Evolutionary conservation across 1,140 invertebrate genomes (phyloP), one percentile per base, ranked within the genome.

Genomic region (Microplitis mediator): DNA sequence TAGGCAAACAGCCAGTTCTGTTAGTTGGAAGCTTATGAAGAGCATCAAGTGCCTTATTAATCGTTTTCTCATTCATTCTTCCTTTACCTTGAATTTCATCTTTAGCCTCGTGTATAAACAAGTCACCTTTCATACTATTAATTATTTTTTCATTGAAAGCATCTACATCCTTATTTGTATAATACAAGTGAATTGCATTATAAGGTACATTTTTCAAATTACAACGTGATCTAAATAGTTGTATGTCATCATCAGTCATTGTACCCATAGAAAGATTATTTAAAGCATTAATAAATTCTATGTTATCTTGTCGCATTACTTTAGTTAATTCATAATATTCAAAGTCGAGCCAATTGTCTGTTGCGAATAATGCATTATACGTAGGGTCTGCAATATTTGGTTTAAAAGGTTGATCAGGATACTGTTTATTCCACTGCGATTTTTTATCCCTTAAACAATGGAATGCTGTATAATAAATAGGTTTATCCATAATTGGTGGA

Each of bases 251-350:
- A 56, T 71, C 63, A 2, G 72, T 74, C 56, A 72, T 72, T 4
- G 14, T 45, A 9, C 74, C 77, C 36, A 45, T 34, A 45, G 77
- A 72, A 23, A 79, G 32, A 52, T 76, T 74, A 65, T 76, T 76
- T 45, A 77, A 69, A 3, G 77, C 74, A 45, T 45, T 52, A 14
- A 74, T 72, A 50, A 77, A 77, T 23, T 31, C n/a, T n/a, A 36
- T 9, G 60, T 79, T 76, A 36, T 71, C 60, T 66, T 79, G 77
- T 16, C 77, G 72, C 77, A 79, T 77, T 32, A 77, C 77, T 45
- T 73, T 66, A 0, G 66, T 71, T 3, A 75, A n/a, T 73, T 77
- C 74, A 52, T 71, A 77, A 14, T 54, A 56, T 56, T 75, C 31
- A 52, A 69, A 77, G 16, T 23, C 16, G 11, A 50, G 11, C 71